Conservation (phyloP, 2,113 vertebrate species). For the Xiphophorus hellerii region DNA sequence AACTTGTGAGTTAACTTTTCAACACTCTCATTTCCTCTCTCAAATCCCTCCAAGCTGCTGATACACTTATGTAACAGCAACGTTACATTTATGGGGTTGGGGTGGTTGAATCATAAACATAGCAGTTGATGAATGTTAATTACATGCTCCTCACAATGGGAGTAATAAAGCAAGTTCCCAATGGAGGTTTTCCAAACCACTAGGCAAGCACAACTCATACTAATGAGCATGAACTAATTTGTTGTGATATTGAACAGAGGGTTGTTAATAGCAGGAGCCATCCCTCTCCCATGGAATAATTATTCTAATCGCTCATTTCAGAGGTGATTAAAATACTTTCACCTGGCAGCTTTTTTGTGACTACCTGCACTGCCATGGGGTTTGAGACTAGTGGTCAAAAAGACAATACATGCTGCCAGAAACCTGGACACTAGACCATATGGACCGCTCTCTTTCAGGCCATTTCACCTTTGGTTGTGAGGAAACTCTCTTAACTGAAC, state of each 20-base stretch:
- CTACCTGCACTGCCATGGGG: slow-evolving; percentile 57
- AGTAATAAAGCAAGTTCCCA: slow-evolving; percentile 69
- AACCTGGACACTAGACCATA: slow-evolving; percentile 9
- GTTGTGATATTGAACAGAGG: slow-evolving; percentile 77
- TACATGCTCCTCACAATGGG: slow-evolving; percentile 51
- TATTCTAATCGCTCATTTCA: slow-evolving; percentile 79
- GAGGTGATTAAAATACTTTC: slow-evolving; percentile 77
- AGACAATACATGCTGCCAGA: slow-evolving; percentile 19
- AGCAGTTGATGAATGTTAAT: slow-evolving; percentile 67
- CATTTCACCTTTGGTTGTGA: neutral
- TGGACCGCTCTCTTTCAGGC: neutral
- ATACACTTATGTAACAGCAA: slow-evolving; percentile 57
- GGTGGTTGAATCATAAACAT: slow-evolving; percentile 52
- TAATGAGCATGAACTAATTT: slow-evolving; percentile 76
- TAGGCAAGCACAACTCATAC: slow-evolving; percentile 71
- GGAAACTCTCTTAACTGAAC: neutral
- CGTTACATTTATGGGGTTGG: slow-evolving; percentile 52
- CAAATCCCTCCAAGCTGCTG: slow-evolving; percentile 2
- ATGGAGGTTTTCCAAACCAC: slow-evolving; percentile 65
- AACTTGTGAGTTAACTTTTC: neutral
- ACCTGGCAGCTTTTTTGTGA: slow-evolving; percentile 57
- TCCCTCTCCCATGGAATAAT: slow-evolving; percentile 77
- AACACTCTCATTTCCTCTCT: neutral
- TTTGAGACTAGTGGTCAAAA: slow-evolving; percentile 56
- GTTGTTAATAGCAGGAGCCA: slow-evolving; percentile 72